Base-by-base conservation (phyloP, 2,888 invertebrate species). In the Parasteatoda lunata region DNA sequence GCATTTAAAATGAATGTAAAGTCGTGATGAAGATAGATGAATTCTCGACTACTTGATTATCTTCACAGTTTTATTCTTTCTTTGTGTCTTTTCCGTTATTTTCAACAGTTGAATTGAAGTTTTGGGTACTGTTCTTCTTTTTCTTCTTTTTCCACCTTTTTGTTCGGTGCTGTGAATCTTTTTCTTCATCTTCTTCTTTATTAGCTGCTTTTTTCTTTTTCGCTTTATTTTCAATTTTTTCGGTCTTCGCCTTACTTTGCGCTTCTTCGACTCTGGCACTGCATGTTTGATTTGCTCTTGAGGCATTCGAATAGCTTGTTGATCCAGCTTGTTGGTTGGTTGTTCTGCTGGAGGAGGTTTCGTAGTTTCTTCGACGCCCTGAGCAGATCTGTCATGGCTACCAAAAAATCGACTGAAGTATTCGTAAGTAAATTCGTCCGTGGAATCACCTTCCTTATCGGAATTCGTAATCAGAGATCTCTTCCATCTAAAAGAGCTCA, bases 101-200 rank as follows among this genome's bases (percentile, higher is more conserved):
- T 86, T 86, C 13, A 86, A 15, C 85, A 86, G 66, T 59, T 86
- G 85, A n/a, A 86, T 52, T 13, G 80, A 68, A n/a, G 85, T 86
- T 54, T 71, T 80, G 4, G 30, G 49, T 59, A 4, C 48, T 6
- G 13, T 72, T 72, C 65, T 47, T 71, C 45, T 73, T 79, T 7
- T 66, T 80, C 76, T 77, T 86, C 70, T 76, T 79, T 15, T 11
- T 70, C 30, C 30, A 30, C 30, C 30, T 30, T 30, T 64, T 48
- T 64, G 9, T 9, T 13, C 15, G 48, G 15, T 75, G 65, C 15
- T 76, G 8, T 59, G 30, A 45, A 66, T n/a, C 48, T 76, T 76
- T 52, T 52, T 85, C 54, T 70, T 79, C 48, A 51, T 66, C 13
- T 75, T 85, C 15, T 64, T 79, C 4, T 8, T 30, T 4, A 64